A percentile compares a stretch with the other conserved stretches of the same genome.
Conservation (phyloP, 1,140 invertebrate genomes). For the Drosophila rufa region DNA sequence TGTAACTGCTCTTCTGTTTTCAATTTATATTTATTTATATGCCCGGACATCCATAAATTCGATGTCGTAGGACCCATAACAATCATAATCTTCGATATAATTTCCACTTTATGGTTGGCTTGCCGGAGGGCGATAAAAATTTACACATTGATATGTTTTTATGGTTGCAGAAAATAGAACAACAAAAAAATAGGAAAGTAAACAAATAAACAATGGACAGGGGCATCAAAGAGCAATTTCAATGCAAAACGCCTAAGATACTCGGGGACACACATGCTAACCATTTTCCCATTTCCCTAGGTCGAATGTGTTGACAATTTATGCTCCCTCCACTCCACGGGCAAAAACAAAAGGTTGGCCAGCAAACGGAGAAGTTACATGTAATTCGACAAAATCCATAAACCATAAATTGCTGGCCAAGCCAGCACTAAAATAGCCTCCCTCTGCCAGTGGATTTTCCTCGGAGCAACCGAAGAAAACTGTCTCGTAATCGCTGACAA, state of each 20-base stretch:
- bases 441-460: constrained; percentile 53
- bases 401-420: constrained; percentile 73
- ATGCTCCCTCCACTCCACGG: constrained; percentile 47
- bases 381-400: constrained; percentile 82
- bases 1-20: constrained; percentile 37
- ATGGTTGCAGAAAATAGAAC: constrained; percentile 42
- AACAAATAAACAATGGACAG: constrained; percentile 68
- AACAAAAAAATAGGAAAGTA: constrained; percentile 33
- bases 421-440: constrained; percentile 62
- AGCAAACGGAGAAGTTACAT: constrained; percentile 21
- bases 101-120: constrained; percentile 70
- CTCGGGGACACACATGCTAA: constrained; percentile 32
- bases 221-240: constrained; percentile 75
- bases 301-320: constrained; percentile 75
- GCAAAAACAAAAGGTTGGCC: constrained; percentile 68
- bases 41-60: constrained; percentile 44
- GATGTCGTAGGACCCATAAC: constrained; percentile 42
- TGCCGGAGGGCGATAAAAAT: constrained; percentile 58
- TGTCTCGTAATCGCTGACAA: constrained; percentile 69
- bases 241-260: constrained; percentile 64
- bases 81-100: constrained; percentile 80
- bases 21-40: constrained; percentile 59
- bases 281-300: constrained; percentile 16
- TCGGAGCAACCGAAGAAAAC: constrained; percentile 37
- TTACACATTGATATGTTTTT: constrained; percentile 76